These are phyloP conservation scores for Drosophila kanekoi DNA, from an alignment of 2,888 invertebrate genomes.

Conservation along the genomic window DNA sequence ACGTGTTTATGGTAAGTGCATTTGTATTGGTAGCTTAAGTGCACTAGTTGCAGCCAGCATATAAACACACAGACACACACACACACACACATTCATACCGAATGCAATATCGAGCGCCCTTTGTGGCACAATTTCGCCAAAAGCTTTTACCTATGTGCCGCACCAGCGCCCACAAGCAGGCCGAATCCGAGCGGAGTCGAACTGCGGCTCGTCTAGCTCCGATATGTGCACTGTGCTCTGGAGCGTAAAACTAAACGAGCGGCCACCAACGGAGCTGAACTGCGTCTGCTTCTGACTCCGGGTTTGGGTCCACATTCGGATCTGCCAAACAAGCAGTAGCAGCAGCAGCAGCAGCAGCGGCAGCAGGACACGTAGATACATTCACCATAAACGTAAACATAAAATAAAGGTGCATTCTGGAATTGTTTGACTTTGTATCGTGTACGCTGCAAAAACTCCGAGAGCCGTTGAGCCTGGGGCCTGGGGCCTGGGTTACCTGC, in stretches of 20 bases:
- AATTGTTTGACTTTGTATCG: constrained; percentile 77
- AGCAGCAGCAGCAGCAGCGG: constrained; percentile 9
- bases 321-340: constrained; percentile 8
- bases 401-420: constrained; percentile 72
- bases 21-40: constrained; percentile 79
- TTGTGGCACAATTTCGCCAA: constrained; percentile 76
- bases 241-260: constrained; percentile 82
- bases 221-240: constrained; percentile 66
- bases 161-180: constrained; percentile 52
- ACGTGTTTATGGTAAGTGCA: constrained; percentile 92
- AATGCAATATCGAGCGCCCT: constrained; percentile 78
- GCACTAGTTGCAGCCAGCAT: constrained; percentile 67
- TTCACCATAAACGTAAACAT: constrained; percentile 68
- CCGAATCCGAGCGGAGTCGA: constrained; percentile 5
- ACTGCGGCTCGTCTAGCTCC: constrained; percentile 44
- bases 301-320: constrained; percentile 21
- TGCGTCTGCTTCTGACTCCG: constrained; percentile 34
- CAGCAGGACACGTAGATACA: constrained; percentile 60
- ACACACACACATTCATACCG: constrained; percentile 22
- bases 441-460: constrained; percentile 19
- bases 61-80: constrained; percentile 37
- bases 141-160: constrained; percentile 79
- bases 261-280: constrained; percentile 62
- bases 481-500: constrained; percentile 9
- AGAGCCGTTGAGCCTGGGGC: constrained; percentile 12